Evolutionary conservation across 2,888 invertebrate species (phyloP), one percentile per base, ranked within the genome.

Genomic region (Hirtodrosophila cameraria): DNA sequence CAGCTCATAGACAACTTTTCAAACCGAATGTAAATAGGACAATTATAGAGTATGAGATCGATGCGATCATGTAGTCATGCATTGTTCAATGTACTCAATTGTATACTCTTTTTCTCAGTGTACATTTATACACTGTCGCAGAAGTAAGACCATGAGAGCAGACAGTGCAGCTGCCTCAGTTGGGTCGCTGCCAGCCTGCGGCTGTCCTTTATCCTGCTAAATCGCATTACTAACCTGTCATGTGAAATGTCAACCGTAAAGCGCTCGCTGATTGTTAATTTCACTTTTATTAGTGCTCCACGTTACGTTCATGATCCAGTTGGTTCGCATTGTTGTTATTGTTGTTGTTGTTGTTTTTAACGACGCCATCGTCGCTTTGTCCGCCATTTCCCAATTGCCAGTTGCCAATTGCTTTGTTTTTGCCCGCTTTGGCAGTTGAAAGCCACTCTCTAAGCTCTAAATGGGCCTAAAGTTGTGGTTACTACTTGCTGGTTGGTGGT

Each of bases 151-250:
- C 16, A 59, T 49, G 49, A 36, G 46, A 64, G 12, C 9, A 20
- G 46, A 28, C 35, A 53, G 46, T 64, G 54, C 68, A 67, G 57
- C 64, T 64, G 75, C 62, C 54, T 66, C 54, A 33, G 49, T 33
- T 49, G 23, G 9, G 25, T 45, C 16, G 25, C 52, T 55, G 38
- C 48, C 41, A 52, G 66, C 57, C 65, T 66, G 81, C 76, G 70
- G 77, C 78, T 86, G 79, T 88, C 86, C 88, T 87, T 87, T 87
- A 88, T 88, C 81, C 86, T 71, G 63, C 76, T 88, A 87, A 84
- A 88, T 88, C 88, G 86, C 85, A 85, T 88, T 88, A 87, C 87
- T 73, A 85, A 86, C 86, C 88, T 88, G 87, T 88, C 88, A 88
- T 84, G 87, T 85, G 88, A 86, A 88, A 85, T 88, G 87, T 88